A percentile compares a stretch with the other conserved stretches of the same genome.
phyloP scores from a whole-genome alignment of 2,797 vertebrate genomes.

The Agapornis canus region DNA sequence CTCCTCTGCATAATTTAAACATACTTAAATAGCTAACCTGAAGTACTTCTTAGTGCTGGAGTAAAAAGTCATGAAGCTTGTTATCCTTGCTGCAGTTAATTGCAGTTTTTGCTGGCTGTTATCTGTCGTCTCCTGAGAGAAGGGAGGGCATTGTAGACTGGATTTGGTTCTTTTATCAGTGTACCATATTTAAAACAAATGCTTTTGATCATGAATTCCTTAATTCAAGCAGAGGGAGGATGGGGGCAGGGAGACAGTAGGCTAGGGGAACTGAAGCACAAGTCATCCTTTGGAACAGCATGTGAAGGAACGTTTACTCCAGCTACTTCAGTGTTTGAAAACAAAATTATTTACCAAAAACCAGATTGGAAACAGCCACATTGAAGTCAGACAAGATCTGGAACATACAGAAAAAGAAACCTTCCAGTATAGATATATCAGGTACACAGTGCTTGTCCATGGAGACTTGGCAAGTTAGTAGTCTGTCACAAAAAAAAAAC shows the following conservation, averaged over 20 bases:
- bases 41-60: neutral
- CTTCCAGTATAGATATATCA: accelerated
- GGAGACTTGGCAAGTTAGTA: neutral
- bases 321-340: neutral
- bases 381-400: neutral
- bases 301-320: neutral
- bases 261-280: neutral
- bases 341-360: neutral
- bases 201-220: neutral
- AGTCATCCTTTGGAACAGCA: neutral
- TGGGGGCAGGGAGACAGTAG: neutral
- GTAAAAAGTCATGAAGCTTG: neutral
- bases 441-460: neutral
- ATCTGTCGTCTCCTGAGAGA: neutral
- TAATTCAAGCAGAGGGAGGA: neutral
- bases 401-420: neutral
- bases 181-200: neutral
- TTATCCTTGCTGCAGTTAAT: neutral
- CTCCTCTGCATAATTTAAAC: neutral
- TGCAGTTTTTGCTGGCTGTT: neutral
- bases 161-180: neutral
- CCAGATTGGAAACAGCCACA: neutral
- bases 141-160: neutral
- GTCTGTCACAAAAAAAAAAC: neutral
- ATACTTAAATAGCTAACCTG: neutral